Percentiles rank a stretch among this genome's conserved stretches.
Conservation (phyloP, 1,140 invertebrate genomes). For the Ips nitidus region DNA sequence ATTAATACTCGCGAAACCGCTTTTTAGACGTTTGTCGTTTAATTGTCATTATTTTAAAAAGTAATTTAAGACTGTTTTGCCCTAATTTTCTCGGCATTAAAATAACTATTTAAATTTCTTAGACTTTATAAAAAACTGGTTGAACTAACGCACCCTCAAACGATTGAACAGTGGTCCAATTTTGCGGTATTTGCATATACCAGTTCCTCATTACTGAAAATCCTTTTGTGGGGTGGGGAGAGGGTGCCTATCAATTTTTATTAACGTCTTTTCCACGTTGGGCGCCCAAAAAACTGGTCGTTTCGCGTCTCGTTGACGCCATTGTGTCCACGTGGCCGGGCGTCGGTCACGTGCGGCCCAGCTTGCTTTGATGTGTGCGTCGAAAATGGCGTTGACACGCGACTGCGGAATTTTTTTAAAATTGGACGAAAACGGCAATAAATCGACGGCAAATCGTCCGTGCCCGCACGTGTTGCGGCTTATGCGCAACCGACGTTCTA, state of each 20-base stretch:
- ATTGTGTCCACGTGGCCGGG: conserved; percentile 46
- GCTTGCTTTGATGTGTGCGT: conserved; percentile 45
- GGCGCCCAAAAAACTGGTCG: conserved; percentile 44
- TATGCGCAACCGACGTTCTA: conserved; percentile 35
- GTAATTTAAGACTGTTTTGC: no score
- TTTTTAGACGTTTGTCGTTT: no score
- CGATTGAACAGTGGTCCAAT: not conserved
- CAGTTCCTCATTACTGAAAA: conserved; percentile 21
- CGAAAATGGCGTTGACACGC: conserved; percentile 38
- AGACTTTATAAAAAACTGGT: no score
- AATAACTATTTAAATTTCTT: no score
- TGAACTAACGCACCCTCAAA: no score
- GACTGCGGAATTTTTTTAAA: conserved; percentile 39
- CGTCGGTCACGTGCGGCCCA: conserved; percentile 43
- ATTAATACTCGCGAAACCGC: no score
- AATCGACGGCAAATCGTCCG: conserved; percentile 47
- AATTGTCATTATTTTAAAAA: no score
- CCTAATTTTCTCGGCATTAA: no score
- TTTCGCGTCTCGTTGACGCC: conserved; percentile 47
- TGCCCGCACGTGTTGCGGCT: conserved; percentile 46
- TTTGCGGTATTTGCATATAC: conserved; percentile 22
- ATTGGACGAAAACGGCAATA: conserved; percentile 48
- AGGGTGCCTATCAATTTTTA: conserved; percentile 28
- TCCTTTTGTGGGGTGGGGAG: not conserved
- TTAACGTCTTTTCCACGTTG: conserved; percentile 36